Evolutionary conservation across 2,797 vertebrate species (phyloP), one percentile per base, ranked within the genome.

Genomic region (Eutrigla gurnardus): DNA sequence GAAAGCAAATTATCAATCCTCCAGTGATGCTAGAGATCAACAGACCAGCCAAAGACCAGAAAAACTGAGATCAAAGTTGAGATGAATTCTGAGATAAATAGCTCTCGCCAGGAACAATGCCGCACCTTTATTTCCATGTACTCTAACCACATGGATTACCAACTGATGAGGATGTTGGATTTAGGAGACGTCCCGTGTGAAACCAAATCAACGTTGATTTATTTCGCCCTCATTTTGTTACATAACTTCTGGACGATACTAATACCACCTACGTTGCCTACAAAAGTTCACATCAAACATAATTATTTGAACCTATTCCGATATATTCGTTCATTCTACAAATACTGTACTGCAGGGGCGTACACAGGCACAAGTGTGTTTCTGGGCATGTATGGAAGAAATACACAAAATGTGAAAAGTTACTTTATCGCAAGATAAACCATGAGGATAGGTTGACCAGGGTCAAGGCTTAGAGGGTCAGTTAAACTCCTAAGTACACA

Each of bases 1-100:
- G 43, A 75, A 64, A 63, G 17, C 36, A 59, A 37, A 36, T 25
- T 42, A 36, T 6, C 32, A 64, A 70, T 37, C 12, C 25, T 43
- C 7, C 18, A 37, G 13, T 67, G 25, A 73, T 62, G 17, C 6
- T 61, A 55, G 6, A 49, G 47, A 42, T 61, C 9, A 55, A 7
- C 46, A n/a, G 15, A 45, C 39, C 14, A 14, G 40, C 33, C 11
- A 53, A 33, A 25, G 25, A 25, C 25, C 25, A 25, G 64, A 75
- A 61, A 53, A 45, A 3, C 4, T 32, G 10, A 45, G 18, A 47
- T 25, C 42, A 43, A 0, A 52, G 45, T 2, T 40, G 11, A 42
- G 7, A 50, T 1, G 7, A 7, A 10, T 61, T 35, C 60, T 50
- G 7, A 18, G 14, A 66, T 43, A 43, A n/a, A n/a, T 55, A 64